Evolutionary conservation across 2,888 invertebrate genomes (phyloP), one percentile per base, ranked within the genome.

Genomic region (Drosophila emarginata): DNA sequence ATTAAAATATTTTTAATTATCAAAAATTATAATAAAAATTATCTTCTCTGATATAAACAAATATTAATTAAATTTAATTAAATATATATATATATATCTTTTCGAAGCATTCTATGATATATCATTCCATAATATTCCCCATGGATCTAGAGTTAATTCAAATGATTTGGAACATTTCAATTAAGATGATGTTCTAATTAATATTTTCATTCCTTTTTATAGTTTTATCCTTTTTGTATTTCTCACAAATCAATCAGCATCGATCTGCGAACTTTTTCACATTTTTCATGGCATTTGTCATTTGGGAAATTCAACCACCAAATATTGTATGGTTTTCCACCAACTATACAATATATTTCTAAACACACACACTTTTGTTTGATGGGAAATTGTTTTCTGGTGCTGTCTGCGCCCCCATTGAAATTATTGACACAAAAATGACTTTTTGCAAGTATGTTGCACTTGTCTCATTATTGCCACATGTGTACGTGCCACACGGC

Each of bases 381-480:
- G 70, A 72, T 79, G 87, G 64, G 73, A 80, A 73, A 39, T 45
- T 39, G 56, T 59, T 6, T 53, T 4, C 26, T 64, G 70, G 23
- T 52, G 60, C 57, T 50, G 60, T 57, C 15, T 28, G 54, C 59
- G 51, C 56, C 61, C 64, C 68, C 80, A 77, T 70, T 72, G 78
- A 76, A 80, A 83, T 87, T 87, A 81, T 84, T 88, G 79, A 79
- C 82, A 77, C 61, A 69, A 72, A 74, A 83, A 79, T 85, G 78
- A 78, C 76, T 79, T 76, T 85, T 84, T 79, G 87, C 88, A 80
- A 87, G 84, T 86, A 85, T 87, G 87, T 87, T 86, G 88, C 88
- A 87, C 86, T 82, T 80, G 88, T 77, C 84, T 86, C 88, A 87
- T 85, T 85, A 85, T 88, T 85, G 84, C 84, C 87, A 88, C 84